Base-by-base conservation (phyloP, 1,140 invertebrate species). In the Diorhabda elongata region DNA sequence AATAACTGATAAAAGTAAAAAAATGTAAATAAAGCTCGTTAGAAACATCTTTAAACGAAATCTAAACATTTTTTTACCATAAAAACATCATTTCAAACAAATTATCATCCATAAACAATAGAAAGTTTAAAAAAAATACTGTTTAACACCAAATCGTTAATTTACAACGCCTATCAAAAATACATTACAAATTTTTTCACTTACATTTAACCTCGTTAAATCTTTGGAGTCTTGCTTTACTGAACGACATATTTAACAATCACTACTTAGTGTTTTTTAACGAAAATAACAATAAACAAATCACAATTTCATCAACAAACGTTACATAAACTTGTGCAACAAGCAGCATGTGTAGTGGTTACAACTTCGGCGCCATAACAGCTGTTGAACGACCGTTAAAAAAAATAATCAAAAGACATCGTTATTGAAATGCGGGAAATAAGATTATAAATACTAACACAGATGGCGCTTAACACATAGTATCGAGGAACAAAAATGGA, bases 141-240 rank as follows among this genome's bases (percentile, higher is more conserved):
- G 42, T n/a, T 43, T n/a, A 9, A 60, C 26, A 26, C 26, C 26
- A 26, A 26, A 26, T 26, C 26, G 26, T 26, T 26, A 26, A 26
- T 26, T 26, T 26, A 26, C 26, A 26, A 26, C 26, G 26, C 26
- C 26, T 26, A 26, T 26, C 26, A 26, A 26, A 26, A 26, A 26
- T 26, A 26, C 26, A 26, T 26, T 26, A 26, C 26, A 26, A 26
- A 26, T 26, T 26, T 26, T 26, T 26, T 26, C 63, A 75, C 76
- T 77, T 71, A 81, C 79, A 66, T 69, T 71, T 73, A 45, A 77
- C 69, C 63, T 80, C 79, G 61, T 80, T 81, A 64, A 81, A 81
- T 69, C 80, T 70, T 69, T 77, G 74, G 42, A 81, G 68, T 75
- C 80, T 81, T 5, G 80, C 80, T 77, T 75, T 78, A 63, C 79